Conservation (phyloP, 2,888 invertebrate genomes). For the Apamea sordens region DNA sequence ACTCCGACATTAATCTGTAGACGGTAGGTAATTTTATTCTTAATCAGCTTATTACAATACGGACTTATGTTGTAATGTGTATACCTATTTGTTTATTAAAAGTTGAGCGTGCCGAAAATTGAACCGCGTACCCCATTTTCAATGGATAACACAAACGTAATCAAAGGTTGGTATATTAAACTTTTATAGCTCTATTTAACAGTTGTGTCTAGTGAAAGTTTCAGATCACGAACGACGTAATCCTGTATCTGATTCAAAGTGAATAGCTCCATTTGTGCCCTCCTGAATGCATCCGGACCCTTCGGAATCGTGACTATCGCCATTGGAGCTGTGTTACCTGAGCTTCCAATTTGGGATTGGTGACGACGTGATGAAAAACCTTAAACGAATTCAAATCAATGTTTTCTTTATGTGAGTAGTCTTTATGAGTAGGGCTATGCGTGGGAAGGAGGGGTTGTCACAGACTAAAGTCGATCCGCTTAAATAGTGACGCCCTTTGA, state of each 20-base stretch:
- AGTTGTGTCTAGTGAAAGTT: constrained; percentile 73
- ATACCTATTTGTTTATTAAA: constrained; percentile 3
- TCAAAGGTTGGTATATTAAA: constrained; percentile 61
- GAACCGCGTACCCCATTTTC: constrained; percentile 32
- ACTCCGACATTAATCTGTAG: background rate
- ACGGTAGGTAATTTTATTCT: background rate
- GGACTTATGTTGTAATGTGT: background rate
- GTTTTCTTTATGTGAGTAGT: constrained; percentile 43
- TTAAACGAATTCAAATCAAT: constrained; percentile 58
- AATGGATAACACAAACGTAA: constrained; percentile 51
- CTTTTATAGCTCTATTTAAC: constrained; percentile 68
- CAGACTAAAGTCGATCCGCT: background rate
- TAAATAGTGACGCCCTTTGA: background rate
- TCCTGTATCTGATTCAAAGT: constrained; percentile 82
- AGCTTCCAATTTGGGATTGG: constrained; percentile 64
- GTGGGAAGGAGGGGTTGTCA: background rate
- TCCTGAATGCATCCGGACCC: constrained; percentile 85
- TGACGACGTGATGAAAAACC: constrained; percentile 62
- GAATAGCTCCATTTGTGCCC: constrained; percentile 81
- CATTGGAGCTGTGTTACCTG: constrained; percentile 68
- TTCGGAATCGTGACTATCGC: constrained; percentile 75
- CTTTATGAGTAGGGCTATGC: constrained; percentile 16
- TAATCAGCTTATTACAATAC: constrained; percentile 11
- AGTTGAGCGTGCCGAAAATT: constrained; percentile 23
- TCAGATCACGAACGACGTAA: constrained; percentile 81